Base-by-base conservation (phyloP, 2,113 vertebrate species). In the Cephalophus harveyi region DNA sequence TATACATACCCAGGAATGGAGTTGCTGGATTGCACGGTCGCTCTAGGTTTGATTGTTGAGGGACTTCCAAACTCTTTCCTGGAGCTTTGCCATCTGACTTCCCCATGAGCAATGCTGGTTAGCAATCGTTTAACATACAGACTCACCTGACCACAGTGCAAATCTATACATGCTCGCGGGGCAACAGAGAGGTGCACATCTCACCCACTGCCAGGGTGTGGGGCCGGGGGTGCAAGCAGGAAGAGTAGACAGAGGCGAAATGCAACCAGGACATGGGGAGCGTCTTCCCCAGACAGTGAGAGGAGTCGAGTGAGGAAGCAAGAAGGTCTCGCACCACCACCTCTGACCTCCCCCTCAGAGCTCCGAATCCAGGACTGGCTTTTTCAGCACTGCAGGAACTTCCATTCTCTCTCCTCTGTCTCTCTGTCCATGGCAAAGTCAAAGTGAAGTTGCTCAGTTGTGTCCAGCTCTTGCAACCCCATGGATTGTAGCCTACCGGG, bases 291-390 rank as follows among this genome's bases (percentile, higher is more conserved):
- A 13, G 30, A 40, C 4, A 7, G 13, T 23, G 1, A 13, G 50
- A 48, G 14, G 48, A 12, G 11, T 23, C 16, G 15, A 4, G 10
- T 14, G 27, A n/a, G n/a, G 28, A 54, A 21, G 46, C 0, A 0
- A 62, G 21, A 16, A 5, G 15, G 23, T 10, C 7, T 6, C 12
- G 11, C 9, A 3, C 3, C 1, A 2, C 1, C 6, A 2, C 4
- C 8, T 54, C 40, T 16, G 9, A 23, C 59, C 55, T 16, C 17
- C 11, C 12, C 1, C 27, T 27, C 15, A 30, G 46, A 48, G 10
- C 55, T 52, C 54, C 3, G 9, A 28, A 21, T 6, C 46, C 3
- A 3, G 52, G 79, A 54, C 0, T 48, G 62, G 78, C 92, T 86
- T 16, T 15, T 43, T 43, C 36, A 21, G 25, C 23, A 7, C 67